Evolutionary conservation across 35 echinoderm and acorn worm genomes (phyloP).

Genomic region (Nesometra sesokonis): DNA sequence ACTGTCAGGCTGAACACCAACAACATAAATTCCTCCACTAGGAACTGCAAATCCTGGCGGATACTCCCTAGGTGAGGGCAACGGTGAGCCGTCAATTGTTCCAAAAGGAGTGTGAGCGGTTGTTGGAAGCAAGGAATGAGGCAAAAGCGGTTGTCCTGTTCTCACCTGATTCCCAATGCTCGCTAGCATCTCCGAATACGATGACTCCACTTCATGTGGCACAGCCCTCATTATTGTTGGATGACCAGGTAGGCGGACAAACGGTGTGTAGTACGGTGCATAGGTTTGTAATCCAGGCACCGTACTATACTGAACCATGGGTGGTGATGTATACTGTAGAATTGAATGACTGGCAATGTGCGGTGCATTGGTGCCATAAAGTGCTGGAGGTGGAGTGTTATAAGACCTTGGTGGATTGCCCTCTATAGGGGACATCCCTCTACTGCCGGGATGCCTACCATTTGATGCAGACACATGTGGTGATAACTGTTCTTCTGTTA

Average conservation of each 20-base stretch:
- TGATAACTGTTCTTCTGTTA: background rate
- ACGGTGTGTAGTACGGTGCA: background rate
- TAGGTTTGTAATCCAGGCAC: background rate
- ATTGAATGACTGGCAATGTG: background rate
- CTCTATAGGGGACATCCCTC: background rate
- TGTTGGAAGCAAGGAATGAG: constrained; percentile 1
- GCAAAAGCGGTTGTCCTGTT: background rate
- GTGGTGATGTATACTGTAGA: background rate
- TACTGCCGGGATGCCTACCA: background rate
- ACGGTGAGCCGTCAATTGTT: background rate
- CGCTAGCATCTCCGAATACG: constrained; percentile 1
- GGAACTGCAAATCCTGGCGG: background rate
- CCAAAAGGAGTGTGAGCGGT: background rate
- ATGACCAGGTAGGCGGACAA: background rate
- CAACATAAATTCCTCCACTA: background rate
- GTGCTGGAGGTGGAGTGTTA: background rate
- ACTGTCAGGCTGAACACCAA: background rate
- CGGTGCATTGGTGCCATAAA: background rate
- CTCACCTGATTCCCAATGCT: constrained; percentile 4
- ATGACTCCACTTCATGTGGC: background rate
- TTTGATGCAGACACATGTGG: background rate
- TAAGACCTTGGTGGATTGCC: background rate
- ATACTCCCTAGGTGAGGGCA: background rate
- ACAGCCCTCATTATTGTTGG: background rate
- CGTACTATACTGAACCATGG: background rate